Conservation (phyloP, 2,797 vertebrate genomes). For the Leptodactylus fallax region DNA sequence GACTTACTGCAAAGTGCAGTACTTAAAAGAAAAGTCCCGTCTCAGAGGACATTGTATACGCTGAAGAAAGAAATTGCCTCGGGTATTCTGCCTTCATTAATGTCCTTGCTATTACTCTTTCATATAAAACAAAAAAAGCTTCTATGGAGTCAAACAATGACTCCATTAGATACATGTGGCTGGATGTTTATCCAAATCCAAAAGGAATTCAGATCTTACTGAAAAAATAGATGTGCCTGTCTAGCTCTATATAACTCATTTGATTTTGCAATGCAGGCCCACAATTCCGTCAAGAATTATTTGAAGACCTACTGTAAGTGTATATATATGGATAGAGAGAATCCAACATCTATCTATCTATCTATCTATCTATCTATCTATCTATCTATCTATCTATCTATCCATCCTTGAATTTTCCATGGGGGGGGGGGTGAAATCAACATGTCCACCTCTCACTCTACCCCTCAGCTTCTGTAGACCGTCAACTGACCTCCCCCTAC, state of each 20-base stretch:
- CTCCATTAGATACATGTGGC: constrained; percentile 16
- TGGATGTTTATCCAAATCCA: constrained; percentile 15
- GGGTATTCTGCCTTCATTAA: constrained; percentile 32
- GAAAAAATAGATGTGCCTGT: neutral
- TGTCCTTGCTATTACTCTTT: constrained; percentile 30
- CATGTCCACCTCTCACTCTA: too few relatives aligned
- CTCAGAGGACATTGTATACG: constrained; percentile 26
- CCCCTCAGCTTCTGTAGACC: too few relatives aligned
- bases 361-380: too few relatives aligned
- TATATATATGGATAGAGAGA: too few relatives aligned
- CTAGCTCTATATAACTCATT: too few relatives aligned
- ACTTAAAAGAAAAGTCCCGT: constrained; percentile 36
- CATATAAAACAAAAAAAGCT: constrained; percentile 31
- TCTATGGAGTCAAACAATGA: constrained; percentile 11
- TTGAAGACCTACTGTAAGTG: neutral
- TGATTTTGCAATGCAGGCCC: neutral
- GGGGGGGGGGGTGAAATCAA: too few relatives aligned
- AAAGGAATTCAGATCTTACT: neutral
- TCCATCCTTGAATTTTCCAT: too few relatives aligned
- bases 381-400: too few relatives aligned
- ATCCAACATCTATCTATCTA: too few relatives aligned
- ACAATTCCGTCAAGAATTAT: neutral
- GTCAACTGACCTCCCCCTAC: too few relatives aligned
- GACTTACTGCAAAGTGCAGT: constrained; percentile 36
- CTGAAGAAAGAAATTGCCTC: constrained; percentile 23